Base-by-base conservation (phyloP, 1,140 invertebrate genomes). In the Macrotrachela quadricornifera region DNA sequence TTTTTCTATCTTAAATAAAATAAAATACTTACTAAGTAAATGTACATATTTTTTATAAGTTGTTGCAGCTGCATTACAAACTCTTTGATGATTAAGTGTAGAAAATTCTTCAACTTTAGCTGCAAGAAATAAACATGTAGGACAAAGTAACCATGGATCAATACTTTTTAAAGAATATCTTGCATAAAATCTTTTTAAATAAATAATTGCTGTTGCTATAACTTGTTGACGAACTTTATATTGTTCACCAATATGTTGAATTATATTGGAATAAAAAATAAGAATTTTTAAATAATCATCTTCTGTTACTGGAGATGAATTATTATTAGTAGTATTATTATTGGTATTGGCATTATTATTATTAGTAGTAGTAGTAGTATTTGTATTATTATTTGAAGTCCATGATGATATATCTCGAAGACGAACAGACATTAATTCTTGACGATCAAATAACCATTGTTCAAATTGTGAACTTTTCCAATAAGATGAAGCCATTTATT, bases 281-380 rank as follows among this genome's bases (percentile, higher is more conserved):
- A 97, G 87, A 57, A 99, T 77, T 73, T 97, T 99, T 62, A 95
- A 87, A 73, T 97, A 97, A 68, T 97, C 92, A 60, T 97, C 92
- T 68, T 97, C 92, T 11, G 77, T 77, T 14, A 97, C 71, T 43
- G 43, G 43, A 15, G 21, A 36, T 14, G 47, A 30, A n/a, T n/a
- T n/a, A n/a, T n/a, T n/a, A n/a, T n/a, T n/a, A n/a, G n/a, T n/a
- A n/a, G n/a, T n/a, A n/a, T n/a, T n/a, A n/a, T n/a, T n/a, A n/a
- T n/a, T n/a, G n/a, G n/a, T n/a, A n/a, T n/a, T n/a, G n/a, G n/a
- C n/a, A n/a, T n/a, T n/a, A n/a, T n/a, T n/a, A n/a, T n/a, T n/a
- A n/a, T n/a, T n/a, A n/a, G n/a, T 59, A 78, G 77, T n/a, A n/a
- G n/a, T n/a, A n/a, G n/a, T n/a, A n/a, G n/a, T n/a, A n/a, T n/a